Evolutionary conservation across 2,888 invertebrate species (phyloP), one percentile per base, ranked within the genome.

Genomic region (Ormia ochracea): DNA sequence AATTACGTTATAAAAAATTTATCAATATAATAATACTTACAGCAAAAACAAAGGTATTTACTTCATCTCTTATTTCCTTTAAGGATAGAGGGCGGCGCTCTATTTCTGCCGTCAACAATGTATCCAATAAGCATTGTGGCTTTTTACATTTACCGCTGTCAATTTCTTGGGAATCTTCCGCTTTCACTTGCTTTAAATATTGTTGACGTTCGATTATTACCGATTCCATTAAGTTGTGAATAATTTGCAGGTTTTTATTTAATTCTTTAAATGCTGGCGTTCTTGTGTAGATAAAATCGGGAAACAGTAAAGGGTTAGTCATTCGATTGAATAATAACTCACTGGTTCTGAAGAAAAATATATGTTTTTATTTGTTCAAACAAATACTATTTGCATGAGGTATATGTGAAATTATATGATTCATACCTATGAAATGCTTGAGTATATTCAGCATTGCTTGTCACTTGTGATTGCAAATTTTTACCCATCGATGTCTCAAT

Each of bases 401-500:
- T 14, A 14, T 6, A 41, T 14, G 14, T 38, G 9, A 41, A 21
- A 45, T 10, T 52, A 5, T 36, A 73, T 14, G 9, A 12, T 50
- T 2, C 92, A 91, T 89, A 94, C 94, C 91, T 91, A 87, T 93
- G 93, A 69, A 96, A 93, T 7, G 94, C 93, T 82, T 91, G 90
- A 0, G 94, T 93, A 86, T 95, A 95, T 81, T 92, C 91, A 0
- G 93, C 93, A 72, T 93, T 91, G 10, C 90, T 56, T 31, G 70
- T 72, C 3, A 72, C 70, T 65, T 87, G 87, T 3, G 84, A 82
- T 5, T 84, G 68, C 48, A 87, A 41, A 14, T 75, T 89, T 88
- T 88, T 95, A 94, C 96, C 96, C 96, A 96, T 96, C 5, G 96
- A 94, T 6, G 95, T 94, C 88, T 96, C 96, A 87, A 92, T 92